Evolutionary conservation across 2,113 vertebrate genomes (phyloP).

Genomic region (Mastomys coucha): DNA sequence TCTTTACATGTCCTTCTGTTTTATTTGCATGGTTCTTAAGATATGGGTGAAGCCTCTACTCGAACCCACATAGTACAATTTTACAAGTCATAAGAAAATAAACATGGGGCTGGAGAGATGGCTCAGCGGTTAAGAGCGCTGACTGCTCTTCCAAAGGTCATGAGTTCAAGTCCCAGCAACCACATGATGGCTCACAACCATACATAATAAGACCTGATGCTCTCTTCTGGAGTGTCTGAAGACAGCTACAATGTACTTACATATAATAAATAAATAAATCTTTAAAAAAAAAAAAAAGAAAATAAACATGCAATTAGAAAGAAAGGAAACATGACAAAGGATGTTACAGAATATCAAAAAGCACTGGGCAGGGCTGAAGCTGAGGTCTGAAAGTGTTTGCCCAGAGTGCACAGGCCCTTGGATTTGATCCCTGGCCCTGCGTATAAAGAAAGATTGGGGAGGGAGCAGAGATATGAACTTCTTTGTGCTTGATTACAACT

Average conservation of each 20-base stretch:
- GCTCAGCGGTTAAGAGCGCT: too few relatives aligned
- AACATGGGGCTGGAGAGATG: too few relatives aligned
- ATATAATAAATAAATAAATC: too few relatives aligned
- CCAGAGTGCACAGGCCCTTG: background rate
- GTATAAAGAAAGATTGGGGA: background rate
- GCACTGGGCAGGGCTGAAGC: background rate
- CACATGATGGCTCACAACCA: too few relatives aligned
- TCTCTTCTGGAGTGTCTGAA: too few relatives aligned
- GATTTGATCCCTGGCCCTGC: background rate
- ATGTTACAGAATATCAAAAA: slow-evolving; percentile 69
- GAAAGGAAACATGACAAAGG: slow-evolving; percentile 60
- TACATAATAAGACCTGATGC: too few relatives aligned
- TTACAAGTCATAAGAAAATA: slow-evolving; percentile 65
- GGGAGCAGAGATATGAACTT: slow-evolving; percentile 33
- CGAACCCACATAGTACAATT: background rate
- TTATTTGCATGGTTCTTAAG: background rate
- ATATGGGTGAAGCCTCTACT: slow-evolving; percentile 5
- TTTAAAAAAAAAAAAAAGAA: too few relatives aligned
- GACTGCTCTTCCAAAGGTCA: too few relatives aligned
- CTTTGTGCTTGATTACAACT: slow-evolving; percentile 56
- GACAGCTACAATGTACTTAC: too few relatives aligned
- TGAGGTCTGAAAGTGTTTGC: background rate
- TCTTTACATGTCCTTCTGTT: background rate
- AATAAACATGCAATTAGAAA: slow-evolving; percentile 71
- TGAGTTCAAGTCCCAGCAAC: too few relatives aligned